Evolutionary conservation across 64 coral and sea anemone species (phyloP).

Genomic region (Pachyseris speciosa): DNA sequence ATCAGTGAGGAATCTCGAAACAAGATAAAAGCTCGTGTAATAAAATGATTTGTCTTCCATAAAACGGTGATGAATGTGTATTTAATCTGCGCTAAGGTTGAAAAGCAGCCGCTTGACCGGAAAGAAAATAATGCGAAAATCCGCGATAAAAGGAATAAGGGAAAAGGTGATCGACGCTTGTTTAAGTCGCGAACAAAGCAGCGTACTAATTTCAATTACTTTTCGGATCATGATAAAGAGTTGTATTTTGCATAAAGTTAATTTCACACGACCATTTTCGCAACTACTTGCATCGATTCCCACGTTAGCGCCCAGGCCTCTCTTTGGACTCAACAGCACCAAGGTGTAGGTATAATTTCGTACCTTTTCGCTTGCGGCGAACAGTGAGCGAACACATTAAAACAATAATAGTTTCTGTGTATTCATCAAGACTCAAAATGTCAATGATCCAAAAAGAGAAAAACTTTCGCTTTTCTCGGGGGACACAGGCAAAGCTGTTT

Average conservation of each 20-base stretch:
- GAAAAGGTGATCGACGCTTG: neutral
- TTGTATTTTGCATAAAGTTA: constrained; percentile 27
- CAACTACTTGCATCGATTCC: neutral
- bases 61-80: constrained; percentile 36
- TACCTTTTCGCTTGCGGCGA: neutral
- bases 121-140: constrained; percentile 40
- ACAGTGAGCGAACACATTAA: neutral
- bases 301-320: neutral
- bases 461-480: neutral
- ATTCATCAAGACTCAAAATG: neutral
- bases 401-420: neutral
- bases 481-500: constrained; percentile 36
- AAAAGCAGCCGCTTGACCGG: constrained; percentile 23
- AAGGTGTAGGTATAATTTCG: neutral
- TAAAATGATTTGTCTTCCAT: constrained; percentile 36
- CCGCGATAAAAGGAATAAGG: constrained; percentile 11
- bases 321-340: neutral
- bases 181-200: constrained; percentile 21
- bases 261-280: constrained; percentile 10
- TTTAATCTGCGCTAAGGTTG: constrained; percentile 36
- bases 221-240: constrained; percentile 33
- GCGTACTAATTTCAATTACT: constrained; percentile 42
- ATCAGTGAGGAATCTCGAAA: constrained; percentile 17
- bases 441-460: neutral
- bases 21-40: constrained; percentile 43